Conservation (phyloP, 2,797 vertebrate genomes). For the Sebastes nivosus region DNA sequence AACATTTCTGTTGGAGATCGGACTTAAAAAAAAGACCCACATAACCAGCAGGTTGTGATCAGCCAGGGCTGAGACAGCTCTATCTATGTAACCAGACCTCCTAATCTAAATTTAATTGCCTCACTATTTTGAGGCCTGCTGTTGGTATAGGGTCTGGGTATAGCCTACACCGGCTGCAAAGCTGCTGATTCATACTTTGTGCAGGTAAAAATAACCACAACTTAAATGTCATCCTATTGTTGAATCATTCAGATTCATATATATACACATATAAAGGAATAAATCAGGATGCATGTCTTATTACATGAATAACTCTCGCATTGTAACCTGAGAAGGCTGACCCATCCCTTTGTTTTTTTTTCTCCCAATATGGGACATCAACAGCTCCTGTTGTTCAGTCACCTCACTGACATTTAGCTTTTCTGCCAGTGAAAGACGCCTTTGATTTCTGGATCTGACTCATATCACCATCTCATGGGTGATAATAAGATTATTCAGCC, state of each 20-base stretch:
- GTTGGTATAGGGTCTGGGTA: background rate
- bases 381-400: constrained; percentile 56
- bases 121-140: constrained; percentile 70
- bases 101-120: constrained; percentile 73
- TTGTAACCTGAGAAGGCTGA: constrained; percentile 72
- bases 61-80: background rate
- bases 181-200: constrained; percentile 64
- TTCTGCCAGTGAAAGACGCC: constrained; percentile 10
- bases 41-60: background rate
- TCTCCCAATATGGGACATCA: constrained; percentile 60
- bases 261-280: background rate
- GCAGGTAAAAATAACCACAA: constrained; percentile 45
- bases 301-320: constrained; percentile 24
- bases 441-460: constrained; percentile 27
- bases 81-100: constrained; percentile 64
- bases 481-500: constrained; percentile 37
- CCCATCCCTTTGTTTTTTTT: constrained; percentile 70
- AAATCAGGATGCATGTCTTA: background rate
- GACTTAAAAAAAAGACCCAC: background rate
- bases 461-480: constrained; percentile 3
- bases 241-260: background rate
- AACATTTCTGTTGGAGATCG: constrained; percentile 4
- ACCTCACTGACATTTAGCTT: constrained; percentile 53
- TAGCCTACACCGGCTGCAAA: constrained; percentile 29
- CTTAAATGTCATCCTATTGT: background rate